Evolutionary conservation across 2,113 vertebrate genomes (phyloP).

Genomic region (Phyllostomus hastatus): DNA sequence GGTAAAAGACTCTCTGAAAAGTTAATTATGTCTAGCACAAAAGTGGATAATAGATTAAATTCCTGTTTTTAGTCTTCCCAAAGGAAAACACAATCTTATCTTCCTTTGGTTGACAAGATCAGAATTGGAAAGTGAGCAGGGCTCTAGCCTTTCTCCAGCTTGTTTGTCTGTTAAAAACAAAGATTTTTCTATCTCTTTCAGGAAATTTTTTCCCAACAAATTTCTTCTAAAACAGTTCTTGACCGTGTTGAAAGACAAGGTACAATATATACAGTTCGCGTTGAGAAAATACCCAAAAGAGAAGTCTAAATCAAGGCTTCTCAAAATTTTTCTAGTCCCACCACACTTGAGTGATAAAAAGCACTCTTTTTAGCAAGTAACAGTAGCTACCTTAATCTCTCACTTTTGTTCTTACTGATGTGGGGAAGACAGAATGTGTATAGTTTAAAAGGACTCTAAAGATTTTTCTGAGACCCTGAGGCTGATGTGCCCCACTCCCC

Average conservation of each 20-base stretch:
- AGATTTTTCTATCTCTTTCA: not conserved
- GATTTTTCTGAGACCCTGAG: not conserved
- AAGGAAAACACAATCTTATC: not conserved
- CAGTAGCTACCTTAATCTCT: not conserved
- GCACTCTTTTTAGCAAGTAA: not conserved
- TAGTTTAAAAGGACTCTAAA: not conserved
- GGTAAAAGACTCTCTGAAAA: slow-evolving; percentile 27
- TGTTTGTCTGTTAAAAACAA: not conserved
- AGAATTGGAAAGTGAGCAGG: not conserved
- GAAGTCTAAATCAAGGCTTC: not conserved
- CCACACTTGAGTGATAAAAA: not conserved
- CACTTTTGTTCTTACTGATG: not conserved
- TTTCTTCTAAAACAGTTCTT: slow-evolving; percentile 35
- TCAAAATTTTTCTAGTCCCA: not conserved
- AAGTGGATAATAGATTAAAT: slow-evolving; percentile 1
- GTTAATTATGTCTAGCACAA: not conserved
- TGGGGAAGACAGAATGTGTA: not conserved
- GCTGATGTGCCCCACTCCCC: not conserved
- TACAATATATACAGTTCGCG: not conserved
- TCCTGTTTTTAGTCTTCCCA: not conserved
- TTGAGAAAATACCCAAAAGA: slow-evolving; percentile 20
- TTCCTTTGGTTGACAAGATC: not conserved
- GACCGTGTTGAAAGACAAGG: not conserved
- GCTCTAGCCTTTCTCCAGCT: not conserved
- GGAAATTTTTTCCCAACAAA: not conserved